These are phyloP conservation scores for Lymantria dispar DNA, from an alignment of 2,888 invertebrate species.

Conservation along the genomic window DNA sequence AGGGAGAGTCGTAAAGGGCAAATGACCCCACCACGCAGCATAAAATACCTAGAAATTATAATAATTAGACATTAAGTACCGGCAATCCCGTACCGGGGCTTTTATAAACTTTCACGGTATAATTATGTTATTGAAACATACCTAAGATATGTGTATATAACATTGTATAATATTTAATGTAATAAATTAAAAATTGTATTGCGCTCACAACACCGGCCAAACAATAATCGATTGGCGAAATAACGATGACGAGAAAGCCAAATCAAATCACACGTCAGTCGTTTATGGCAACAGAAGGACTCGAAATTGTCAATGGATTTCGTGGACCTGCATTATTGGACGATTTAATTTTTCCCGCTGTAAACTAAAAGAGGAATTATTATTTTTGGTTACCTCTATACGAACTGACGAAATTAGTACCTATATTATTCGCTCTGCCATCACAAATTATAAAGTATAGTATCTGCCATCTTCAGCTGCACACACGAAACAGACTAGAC, in stretches of 20 bases:
- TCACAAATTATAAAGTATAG: no score
- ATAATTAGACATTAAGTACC: constrained; percentile 15
- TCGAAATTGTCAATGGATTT: constrained; percentile 70
- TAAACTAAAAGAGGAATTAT: not conserved
- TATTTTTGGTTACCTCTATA: no score
- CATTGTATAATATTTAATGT: constrained; percentile 54
- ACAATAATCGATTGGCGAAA: not conserved
- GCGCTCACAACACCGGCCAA: not conserved
- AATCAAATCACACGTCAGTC: constrained; percentile 65
- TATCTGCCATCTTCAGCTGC: no score
- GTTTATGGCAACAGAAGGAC: constrained; percentile 33
- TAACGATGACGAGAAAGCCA: not conserved
- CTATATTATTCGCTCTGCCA: no score
- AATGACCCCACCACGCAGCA: constrained; percentile 56
- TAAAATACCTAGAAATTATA: constrained; percentile 61
- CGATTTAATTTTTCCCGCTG: constrained; percentile 40
- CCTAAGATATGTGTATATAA: constrained; percentile 55
- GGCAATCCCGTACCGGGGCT: constrained; percentile 40
- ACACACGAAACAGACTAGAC: no score
- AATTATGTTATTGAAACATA: constrained; percentile 62
- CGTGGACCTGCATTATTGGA: constrained; percentile 68
- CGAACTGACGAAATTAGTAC: no score
- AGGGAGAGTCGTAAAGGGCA: constrained; percentile 85
- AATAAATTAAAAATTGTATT: constrained; percentile 19
- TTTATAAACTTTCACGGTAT: constrained; percentile 2